These are phyloP conservation scores for Myioborus miniatus DNA, from an alignment of 2,797 vertebrate genomes.

Conservation along the genomic window DNA sequence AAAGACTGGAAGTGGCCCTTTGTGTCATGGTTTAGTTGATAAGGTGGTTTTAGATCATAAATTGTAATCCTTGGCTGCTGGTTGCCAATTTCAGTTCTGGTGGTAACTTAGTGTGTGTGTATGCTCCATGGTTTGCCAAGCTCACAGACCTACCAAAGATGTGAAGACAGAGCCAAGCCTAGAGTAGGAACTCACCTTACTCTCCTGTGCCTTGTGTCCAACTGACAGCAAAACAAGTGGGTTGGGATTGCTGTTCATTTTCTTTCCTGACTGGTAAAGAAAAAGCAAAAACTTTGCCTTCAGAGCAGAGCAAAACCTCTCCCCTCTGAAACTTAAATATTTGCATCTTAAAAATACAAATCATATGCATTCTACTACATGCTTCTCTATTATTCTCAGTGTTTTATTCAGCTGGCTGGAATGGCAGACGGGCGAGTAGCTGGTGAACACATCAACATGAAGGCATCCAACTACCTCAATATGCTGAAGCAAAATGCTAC, in stretches of 20 bases:
- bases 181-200: slow-evolving; percentile 85
- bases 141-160: neutral
- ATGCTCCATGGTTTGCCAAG: neutral
- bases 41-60: neutral
- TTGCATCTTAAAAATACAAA: neutral
- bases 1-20: neutral
- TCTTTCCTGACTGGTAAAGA: slow-evolving; percentile 88
- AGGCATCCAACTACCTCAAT: neutral
- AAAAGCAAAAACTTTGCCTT: slow-evolving; percentile 48
- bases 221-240: slow-evolving; percentile 91
- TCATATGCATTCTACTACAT: neutral
- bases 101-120: neutral
- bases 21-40: neutral
- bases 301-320: neutral
- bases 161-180: neutral
- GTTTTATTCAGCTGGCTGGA: neutral
- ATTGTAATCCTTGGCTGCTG: neutral
- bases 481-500: neutral
- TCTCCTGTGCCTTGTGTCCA: slow-evolving; percentile 87
- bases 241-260: slow-evolving; percentile 91
- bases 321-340: neutral
- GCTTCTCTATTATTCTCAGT: neutral
- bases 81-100: neutral
- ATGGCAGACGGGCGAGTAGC: neutral
- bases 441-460: neutral